Base-by-base conservation (phyloP, 2,888 invertebrate genomes). In the Tineola bisselliella region DNA sequence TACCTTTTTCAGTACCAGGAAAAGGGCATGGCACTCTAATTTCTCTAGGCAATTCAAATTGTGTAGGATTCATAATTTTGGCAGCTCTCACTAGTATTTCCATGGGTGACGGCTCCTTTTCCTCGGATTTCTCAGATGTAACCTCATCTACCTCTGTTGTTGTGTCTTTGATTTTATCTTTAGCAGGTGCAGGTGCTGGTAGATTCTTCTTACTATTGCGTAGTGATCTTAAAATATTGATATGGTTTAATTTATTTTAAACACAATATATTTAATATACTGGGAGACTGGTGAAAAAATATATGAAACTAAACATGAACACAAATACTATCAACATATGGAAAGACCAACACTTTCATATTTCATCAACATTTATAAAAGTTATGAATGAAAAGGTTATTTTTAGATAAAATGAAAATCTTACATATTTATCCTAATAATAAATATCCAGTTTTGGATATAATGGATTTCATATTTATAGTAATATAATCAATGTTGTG, bases 11-110 rank as follows among this genome's bases (percentile, higher is more conserved):
- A 62, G 92, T 92, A 1, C 95, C 95, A 0, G 95, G 95, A 73
- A 96, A 94, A 60, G 90, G 88, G 63, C 91, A 91, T 19, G 93
- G 92, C 66, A 94, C 83, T 65, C 90, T 89, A 82, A 96, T 89
- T 70, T 96, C 94, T 58, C 90, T 84, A 0, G 97, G 96, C 68
- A 98, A 81, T 70, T 94, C 93, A 79, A 97, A 98, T 81, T 97
- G 96, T 67, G 90, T 90, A 0, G 98, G 97, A 86, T 98, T 98
- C 79, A 95, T 89, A 63, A 93, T 87, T 66, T 91, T 91, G 1
- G 96, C 97, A 0, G 94, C 95, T 68, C 93, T 89, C 60, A 95
- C 93, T 15, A 97, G 83, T 52, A 93, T 88, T 69, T 94, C 92
- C 75, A 97, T 88, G 0, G 95, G 92, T 56, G 90, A 90, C 64